phyloP scores from a whole-genome alignment of 2,888 invertebrate genomes.

The Portevinia maculata region DNA sequence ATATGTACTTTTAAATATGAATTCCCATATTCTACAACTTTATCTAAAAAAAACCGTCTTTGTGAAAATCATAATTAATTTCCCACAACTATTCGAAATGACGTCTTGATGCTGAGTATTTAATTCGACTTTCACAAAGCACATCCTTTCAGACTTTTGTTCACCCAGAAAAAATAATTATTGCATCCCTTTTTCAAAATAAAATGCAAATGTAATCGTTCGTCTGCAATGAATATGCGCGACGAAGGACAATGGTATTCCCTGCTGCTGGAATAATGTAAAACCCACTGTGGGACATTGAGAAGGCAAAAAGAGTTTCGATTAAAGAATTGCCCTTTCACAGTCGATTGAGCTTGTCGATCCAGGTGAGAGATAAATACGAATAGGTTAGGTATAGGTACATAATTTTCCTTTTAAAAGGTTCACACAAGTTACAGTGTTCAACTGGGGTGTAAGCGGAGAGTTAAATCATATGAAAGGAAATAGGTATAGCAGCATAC shows the following conservation, averaged over 20 bases:
- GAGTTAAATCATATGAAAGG: constrained; percentile 24
- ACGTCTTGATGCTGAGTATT: constrained; percentile 14
- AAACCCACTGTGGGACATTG: constrained; percentile 17
- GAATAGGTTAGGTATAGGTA: too few species aligned
- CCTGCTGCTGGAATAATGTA: constrained; percentile 10
- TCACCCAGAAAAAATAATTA: constrained; percentile 1
- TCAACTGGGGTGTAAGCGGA: constrained; percentile 3
- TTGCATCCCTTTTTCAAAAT: constrained; percentile 36
- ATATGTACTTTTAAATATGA: too few species aligned
- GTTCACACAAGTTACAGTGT: not conserved
- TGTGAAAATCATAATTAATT: constrained; percentile 43
- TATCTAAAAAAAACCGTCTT: too few species aligned
- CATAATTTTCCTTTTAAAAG: constrained; percentile 15
- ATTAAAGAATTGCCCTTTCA: constrained; percentile 48
- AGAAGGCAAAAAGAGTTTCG: constrained; percentile 30
- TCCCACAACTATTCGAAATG: constrained; percentile 61
- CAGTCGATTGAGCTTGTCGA: constrained; percentile 42
- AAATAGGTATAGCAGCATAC: constrained; percentile 21
- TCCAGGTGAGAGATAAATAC: constrained; percentile 43
- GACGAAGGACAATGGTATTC: constrained; percentile 19
- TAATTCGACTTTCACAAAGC: not conserved
- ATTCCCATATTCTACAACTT: too few species aligned
- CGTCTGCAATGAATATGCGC: constrained; percentile 20
- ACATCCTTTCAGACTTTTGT: constrained; percentile 6
- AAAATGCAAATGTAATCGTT: constrained; percentile 58